A percentile compares a stretch with the other conserved stretches of the same genome.
Conservation (phyloP, 2,113 vertebrate genomes). For the Brienomyrus brachyistius region DNA sequence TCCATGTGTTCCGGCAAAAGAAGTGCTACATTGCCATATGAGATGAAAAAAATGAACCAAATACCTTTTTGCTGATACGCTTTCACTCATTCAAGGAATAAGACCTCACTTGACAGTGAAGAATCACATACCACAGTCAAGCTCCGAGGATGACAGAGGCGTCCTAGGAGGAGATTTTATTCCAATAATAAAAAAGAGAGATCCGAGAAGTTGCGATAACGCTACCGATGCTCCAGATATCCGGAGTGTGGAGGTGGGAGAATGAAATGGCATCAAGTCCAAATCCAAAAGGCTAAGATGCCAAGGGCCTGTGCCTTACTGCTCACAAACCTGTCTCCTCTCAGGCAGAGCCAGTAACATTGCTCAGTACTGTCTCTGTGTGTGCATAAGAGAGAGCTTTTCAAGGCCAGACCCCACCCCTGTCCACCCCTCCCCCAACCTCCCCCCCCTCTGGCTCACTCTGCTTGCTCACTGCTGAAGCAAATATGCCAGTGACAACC, state of each 20-base stretch:
- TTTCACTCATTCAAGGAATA: not conserved
- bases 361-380: conserved; percentile 19
- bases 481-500: not conserved
- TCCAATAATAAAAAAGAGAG: conserved; percentile 23
- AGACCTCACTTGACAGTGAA: conserved; percentile 17
- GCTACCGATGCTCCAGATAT: not conserved
- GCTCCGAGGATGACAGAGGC: not conserved
- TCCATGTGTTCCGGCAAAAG: not conserved
- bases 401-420: conserved; percentile 35
- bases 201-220: conserved; percentile 6
- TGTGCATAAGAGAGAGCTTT: conserved; percentile 20
- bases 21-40: not conserved
- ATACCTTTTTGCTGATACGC: not conserved
- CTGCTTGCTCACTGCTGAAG: conserved; percentile 1
- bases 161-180: conserved; percentile 6
- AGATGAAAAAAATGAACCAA: not conserved
- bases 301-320: not conserved
- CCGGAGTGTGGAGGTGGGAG: not conserved
- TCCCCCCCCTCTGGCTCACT: not conserved
- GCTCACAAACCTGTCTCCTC: not conserved
- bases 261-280: not conserved
- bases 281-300: conserved; percentile 8
- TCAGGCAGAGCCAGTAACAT: conserved; percentile 27
- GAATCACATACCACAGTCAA: conserved; percentile 21
- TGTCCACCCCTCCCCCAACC: conserved; percentile 33